These are phyloP conservation scores for Choreutis nemorana DNA, from an alignment of 2,888 invertebrate species.

Conservation along the genomic window DNA sequence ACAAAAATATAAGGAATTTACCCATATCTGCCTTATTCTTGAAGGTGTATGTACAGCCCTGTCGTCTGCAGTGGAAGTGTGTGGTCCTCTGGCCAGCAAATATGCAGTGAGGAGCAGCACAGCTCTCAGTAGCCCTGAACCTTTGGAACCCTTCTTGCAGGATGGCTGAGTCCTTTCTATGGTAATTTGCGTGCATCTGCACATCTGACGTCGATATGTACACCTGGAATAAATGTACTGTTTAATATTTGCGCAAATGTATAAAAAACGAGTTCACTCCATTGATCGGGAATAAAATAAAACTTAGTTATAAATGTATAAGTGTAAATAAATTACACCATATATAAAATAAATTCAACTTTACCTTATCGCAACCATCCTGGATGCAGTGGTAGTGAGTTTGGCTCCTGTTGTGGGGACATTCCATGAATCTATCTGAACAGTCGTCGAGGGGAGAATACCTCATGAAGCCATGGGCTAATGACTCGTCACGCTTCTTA, in stretches of 20 bases:
- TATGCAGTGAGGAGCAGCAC: conserved; percentile 88
- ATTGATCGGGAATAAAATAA: not conserved
- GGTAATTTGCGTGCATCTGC: conserved; percentile 99
- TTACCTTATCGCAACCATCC: conserved; percentile 85
- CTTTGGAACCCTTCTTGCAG: conserved; percentile 98
- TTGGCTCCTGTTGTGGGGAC: conserved; percentile 92
- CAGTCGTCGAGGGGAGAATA: conserved; percentile 97
- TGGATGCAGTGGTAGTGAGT: conserved; percentile 98
- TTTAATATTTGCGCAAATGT: not conserved
- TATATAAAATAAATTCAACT: too few species aligned
- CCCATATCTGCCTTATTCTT: conserved; percentile 99
- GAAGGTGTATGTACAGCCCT: conserved; percentile 93
- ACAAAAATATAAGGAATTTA: conserved; percentile 51
- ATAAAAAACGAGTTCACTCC: not conserved
- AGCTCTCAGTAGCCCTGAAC: conserved; percentile 95
- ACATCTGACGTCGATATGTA: conserved; percentile 99
- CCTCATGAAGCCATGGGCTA: conserved; percentile 94
- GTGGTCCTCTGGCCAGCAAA: conserved; percentile 96
- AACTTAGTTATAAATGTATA: too few species aligned
- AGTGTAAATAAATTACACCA: too few species aligned
- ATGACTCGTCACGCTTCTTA: conserved; percentile 95
- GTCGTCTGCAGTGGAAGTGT: conserved; percentile 94
- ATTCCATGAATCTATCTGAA: conserved; percentile 82
- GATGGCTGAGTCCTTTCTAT: conserved; percentile 96
- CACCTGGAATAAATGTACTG: conserved; percentile 53